phyloP scores from a whole-genome alignment of 1,140 invertebrate species.

The Anastatus disparis region DNA sequence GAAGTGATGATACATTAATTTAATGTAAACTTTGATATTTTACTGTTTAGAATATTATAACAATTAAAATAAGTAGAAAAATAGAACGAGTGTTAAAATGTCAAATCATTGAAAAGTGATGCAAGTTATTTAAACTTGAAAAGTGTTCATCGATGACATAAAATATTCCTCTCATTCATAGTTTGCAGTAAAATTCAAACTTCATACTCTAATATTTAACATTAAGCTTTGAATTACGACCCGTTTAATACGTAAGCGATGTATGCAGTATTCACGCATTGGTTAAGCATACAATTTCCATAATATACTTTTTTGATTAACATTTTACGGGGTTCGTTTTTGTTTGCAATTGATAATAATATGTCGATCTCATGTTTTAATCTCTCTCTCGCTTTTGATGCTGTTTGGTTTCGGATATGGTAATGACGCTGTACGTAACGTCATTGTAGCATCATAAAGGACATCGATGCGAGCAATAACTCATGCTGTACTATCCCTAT shows the following conservation, averaged over 20 bases:
- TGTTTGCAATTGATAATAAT: constrained; percentile 2
- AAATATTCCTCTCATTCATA: too few relatives aligned
- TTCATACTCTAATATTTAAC: not conserved
- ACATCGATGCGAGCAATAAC: constrained; percentile 40
- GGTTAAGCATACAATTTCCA: not conserved
- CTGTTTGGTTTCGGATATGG: constrained; percentile 44
- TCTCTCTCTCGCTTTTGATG: not conserved
- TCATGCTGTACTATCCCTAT: not conserved
- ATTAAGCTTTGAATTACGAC: not conserved
- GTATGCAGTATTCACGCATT: not conserved
- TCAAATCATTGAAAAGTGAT: too few relatives aligned
- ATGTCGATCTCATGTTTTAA: not conserved
- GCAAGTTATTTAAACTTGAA: too few relatives aligned
- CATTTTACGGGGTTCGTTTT: not conserved
- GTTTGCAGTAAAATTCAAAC: too few relatives aligned
- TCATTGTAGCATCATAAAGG: constrained; percentile 43
- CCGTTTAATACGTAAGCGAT: too few relatives aligned
- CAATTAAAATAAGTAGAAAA: too few relatives aligned
- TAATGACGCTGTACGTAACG: constrained; percentile 45
- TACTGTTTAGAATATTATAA: too few relatives aligned
- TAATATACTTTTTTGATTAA: not conserved
- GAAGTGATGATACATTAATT: too few relatives aligned
- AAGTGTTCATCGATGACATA: too few relatives aligned
- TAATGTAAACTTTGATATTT: too few relatives aligned
- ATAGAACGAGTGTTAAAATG: too few relatives aligned